These are phyloP conservation scores for Lichenostomus cassidix DNA, from an alignment of 2,113 vertebrate species.

Conservation along the genomic window DNA sequence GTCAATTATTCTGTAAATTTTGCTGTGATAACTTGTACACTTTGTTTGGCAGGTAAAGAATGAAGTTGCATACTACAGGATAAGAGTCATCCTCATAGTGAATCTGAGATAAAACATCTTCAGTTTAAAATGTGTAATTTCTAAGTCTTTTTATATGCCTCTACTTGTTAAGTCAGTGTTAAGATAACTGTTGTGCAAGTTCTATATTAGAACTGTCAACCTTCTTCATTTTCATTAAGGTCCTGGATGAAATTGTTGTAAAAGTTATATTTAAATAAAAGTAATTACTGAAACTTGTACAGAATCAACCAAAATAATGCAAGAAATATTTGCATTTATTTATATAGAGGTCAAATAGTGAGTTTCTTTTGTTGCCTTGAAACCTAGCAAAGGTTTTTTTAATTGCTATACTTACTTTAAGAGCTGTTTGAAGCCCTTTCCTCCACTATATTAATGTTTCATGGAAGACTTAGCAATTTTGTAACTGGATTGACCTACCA, in stretches of 20 bases:
- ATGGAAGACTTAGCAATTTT: neutral
- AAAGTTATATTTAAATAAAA: conserved; percentile 62
- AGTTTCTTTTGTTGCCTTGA: neutral
- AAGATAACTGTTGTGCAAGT: conserved; percentile 27
- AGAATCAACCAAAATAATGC: conserved; percentile 44
- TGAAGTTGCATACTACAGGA: conserved; percentile 1
- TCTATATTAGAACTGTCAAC: conserved; percentile 66
- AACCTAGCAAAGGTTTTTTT: neutral
- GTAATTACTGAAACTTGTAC: conserved; percentile 35
- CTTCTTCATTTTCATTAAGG: conserved; percentile 24
- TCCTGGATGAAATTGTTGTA: neutral
- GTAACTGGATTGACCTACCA: neutral
- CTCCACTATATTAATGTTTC: neutral
- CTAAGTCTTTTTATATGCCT: conserved; percentile 35
- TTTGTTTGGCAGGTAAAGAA: conserved; percentile 33
- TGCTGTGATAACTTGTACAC: conserved; percentile 38
- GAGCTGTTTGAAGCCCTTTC: neutral
- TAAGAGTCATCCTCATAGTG: conserved; percentile 3
- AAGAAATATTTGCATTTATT: conserved; percentile 44
- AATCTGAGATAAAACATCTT: conserved; percentile 16
- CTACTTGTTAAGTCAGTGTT: conserved; percentile 15
- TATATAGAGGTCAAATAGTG: conserved; percentile 16
- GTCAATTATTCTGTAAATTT: conserved; percentile 61
- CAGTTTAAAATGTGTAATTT: conserved; percentile 2
- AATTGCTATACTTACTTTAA: neutral